phyloP scores from a whole-genome alignment of 2,113 vertebrate genomes.

The Butorides virescens region DNA sequence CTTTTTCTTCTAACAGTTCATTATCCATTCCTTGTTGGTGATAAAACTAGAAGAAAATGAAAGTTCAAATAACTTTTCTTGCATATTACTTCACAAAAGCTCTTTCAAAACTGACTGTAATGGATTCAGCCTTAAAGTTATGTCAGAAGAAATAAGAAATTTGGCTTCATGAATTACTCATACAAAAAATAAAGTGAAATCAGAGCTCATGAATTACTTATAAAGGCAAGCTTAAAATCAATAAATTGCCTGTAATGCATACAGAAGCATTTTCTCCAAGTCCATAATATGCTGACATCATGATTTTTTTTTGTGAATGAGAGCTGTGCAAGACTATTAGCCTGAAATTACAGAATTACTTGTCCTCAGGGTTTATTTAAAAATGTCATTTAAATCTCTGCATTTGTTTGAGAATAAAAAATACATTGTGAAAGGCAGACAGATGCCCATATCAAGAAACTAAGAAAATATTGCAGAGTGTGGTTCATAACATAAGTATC shows the following conservation, averaged over 20 bases:
- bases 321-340: background rate
- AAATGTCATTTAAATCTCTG: background rate
- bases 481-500: background rate
- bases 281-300: background rate
- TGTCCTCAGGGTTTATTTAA: background rate
- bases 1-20: background rate
- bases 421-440: background rate
- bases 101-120: background rate
- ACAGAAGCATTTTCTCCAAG: background rate
- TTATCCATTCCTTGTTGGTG: background rate
- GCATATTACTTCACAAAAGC: background rate
- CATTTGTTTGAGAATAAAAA: background rate
- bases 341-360: background rate
- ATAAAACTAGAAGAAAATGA: background rate
- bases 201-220: slow-evolving; percentile 23
- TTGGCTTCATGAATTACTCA: background rate
- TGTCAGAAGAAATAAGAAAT: background rate
- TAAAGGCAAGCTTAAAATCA: background rate
- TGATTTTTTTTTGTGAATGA: background rate
- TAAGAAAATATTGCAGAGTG: background rate
- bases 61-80: background rate
- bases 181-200: background rate
- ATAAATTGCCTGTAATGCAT: background rate
- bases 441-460: background rate
- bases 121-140: background rate